These are phyloP conservation scores for Dipodomys stephensi DNA, from an alignment of 2,113 vertebrate species.

Conservation along the genomic window DNA sequence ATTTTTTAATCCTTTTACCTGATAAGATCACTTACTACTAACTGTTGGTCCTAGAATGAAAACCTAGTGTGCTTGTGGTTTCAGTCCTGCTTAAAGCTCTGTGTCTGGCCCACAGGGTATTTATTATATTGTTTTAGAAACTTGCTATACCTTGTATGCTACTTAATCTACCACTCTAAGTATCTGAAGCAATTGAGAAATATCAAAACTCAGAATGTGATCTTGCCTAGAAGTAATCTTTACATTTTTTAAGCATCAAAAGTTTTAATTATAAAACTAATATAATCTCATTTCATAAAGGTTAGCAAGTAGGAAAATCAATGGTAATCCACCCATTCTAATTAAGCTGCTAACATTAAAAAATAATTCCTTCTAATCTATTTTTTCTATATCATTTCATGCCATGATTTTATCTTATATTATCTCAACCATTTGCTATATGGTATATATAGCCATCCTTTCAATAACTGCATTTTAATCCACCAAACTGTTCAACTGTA, in stretches of 20 bases:
- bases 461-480: constrained; percentile 71
- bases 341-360: constrained; percentile 41
- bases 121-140: constrained; percentile 20
- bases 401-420: constrained; percentile 50
- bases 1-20: constrained; percentile 34
- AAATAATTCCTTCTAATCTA: constrained; percentile 55
- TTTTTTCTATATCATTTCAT: constrained; percentile 52
- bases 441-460: constrained; percentile 62
- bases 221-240: constrained; percentile 50
- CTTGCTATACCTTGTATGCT: constrained; percentile 20
- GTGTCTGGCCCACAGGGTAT: not conserved
- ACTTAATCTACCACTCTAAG: not conserved
- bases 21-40: not conserved
- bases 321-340: constrained; percentile 48
- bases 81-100: not conserved
- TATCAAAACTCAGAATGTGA: constrained; percentile 6
- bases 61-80: not conserved
- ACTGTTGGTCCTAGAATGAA: constrained; percentile 2
- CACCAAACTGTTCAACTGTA: constrained; percentile 33
- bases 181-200: not conserved
- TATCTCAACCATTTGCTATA: constrained; percentile 45
- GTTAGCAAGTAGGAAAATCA: constrained; percentile 61
- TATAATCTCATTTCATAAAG: constrained; percentile 59
- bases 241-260: constrained; percentile 41
- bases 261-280: constrained; percentile 60